Conservation (phyloP, 2,888 invertebrate species). For the Cantharis rufa region DNA sequence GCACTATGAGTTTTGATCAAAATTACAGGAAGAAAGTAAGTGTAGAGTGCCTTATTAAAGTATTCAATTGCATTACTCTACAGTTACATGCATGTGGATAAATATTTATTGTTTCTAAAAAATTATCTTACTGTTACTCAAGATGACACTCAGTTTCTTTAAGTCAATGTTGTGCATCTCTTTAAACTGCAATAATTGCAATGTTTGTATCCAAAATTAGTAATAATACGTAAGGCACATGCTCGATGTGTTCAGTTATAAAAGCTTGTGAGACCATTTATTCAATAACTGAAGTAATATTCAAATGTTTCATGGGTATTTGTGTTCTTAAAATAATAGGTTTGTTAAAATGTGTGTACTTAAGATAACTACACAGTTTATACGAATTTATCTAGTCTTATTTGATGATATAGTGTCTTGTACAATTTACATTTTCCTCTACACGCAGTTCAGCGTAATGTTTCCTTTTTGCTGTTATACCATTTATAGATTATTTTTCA, state of each 20-base stretch:
- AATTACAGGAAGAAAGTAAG: not conserved
- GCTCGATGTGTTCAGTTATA: not conserved
- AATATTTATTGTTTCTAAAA: not conserved
- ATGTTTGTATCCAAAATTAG: not conserved
- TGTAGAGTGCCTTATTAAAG: not conserved
- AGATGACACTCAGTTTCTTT: not conserved
- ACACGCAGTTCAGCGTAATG: not conserved
- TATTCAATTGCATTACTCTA: not conserved
- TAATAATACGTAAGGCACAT: not conserved
- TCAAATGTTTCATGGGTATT: not conserved
- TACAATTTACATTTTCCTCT: not conserved
- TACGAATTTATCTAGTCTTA: not conserved
- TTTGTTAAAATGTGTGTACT: not conserved
- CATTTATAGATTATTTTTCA: not conserved
- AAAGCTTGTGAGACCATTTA: not conserved
- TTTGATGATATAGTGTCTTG: not conserved
- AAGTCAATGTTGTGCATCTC: not conserved
- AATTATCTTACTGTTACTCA: not conserved
- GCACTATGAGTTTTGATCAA: not conserved
- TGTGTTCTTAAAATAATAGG: not conserved
- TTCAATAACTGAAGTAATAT: not conserved
- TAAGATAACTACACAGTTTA: not conserved
- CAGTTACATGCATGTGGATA: not conserved
- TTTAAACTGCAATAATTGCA: not conserved
- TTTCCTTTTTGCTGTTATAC: not conserved